A percentile compares a stretch with the other conserved stretches of the same genome.
Evolutionary conservation across 2,113 vertebrate genomes (phyloP).

Genomic region (Neolamprologus hecqui): DNA sequence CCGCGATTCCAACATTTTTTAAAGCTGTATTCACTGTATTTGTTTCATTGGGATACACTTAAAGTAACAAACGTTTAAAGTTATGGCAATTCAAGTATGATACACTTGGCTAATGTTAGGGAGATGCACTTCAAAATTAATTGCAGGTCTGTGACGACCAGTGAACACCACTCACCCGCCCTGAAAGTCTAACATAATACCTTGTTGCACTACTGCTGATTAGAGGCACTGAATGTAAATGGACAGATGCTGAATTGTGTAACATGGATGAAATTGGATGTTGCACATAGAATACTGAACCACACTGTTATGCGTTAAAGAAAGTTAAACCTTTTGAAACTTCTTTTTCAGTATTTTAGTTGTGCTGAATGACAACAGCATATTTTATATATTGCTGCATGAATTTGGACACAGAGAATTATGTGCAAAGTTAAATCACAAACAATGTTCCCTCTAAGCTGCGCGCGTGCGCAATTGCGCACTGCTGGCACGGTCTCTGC

Average conservation of each 20-base stretch:
- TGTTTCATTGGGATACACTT: not conserved
- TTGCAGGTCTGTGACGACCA: not conserved
- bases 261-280: not conserved
- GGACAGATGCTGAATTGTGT: not conserved
- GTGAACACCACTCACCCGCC: not conserved
- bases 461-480: not conserved
- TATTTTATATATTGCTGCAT: not conserved
- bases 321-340: not conserved
- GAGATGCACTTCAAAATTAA: not conserved
- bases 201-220: not conserved
- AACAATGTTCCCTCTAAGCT: not conserved
- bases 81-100: not conserved
- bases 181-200: not conserved
- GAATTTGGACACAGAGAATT: not conserved
- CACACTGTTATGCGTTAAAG: not conserved
- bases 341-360: not conserved
- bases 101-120: not conserved
- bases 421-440: not conserved
- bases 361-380: not conserved
- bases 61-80: not conserved
- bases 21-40: not conserved
- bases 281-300: not conserved
- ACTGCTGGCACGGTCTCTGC: not conserved
- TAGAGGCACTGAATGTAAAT: not conserved
- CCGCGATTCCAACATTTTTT: not conserved